phyloP scores from a whole-genome alignment of 2,888 invertebrate genomes.

The Caenorhabditis macrosperma region DNA sequence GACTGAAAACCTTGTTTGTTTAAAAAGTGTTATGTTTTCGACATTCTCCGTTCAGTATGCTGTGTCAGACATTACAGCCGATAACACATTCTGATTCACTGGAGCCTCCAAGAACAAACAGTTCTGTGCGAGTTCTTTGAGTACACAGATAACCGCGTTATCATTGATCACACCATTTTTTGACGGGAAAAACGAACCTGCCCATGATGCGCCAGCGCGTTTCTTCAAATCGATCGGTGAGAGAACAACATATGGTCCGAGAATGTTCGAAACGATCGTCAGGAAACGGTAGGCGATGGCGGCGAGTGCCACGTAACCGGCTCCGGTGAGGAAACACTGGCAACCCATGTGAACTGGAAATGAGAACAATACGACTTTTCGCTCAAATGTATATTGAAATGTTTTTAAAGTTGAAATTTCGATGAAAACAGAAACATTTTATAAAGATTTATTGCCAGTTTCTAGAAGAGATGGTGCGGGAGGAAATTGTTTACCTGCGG shows the following conservation, averaged over 20 bases:
- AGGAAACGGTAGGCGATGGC: conserved; percentile 64
- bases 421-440: no score
- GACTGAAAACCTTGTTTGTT: no score
- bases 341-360: conserved; percentile 65
- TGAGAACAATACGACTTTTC: no score
- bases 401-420: no score
- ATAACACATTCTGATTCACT: background rate
- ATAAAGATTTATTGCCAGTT: no score
- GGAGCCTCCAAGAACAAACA: background rate
- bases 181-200: conserved; percentile 69
- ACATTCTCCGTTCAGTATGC: background rate
- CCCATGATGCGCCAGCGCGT: conserved; percentile 77
- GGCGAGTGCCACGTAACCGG: conserved; percentile 70
- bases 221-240: conserved; percentile 72
- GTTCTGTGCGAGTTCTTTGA: conserved; percentile 7
- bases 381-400: no score
- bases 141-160: background rate
- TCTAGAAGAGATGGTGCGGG: no score
- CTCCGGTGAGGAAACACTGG: conserved; percentile 67
- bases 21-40: background rate
- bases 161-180: no score
- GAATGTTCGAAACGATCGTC: conserved; percentile 62
- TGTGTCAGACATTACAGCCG: no score
- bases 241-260: conserved; percentile 71
- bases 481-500: no score